Base-by-base conservation (phyloP, 2,113 vertebrate species). In the Varanus komodoensis region DNA sequence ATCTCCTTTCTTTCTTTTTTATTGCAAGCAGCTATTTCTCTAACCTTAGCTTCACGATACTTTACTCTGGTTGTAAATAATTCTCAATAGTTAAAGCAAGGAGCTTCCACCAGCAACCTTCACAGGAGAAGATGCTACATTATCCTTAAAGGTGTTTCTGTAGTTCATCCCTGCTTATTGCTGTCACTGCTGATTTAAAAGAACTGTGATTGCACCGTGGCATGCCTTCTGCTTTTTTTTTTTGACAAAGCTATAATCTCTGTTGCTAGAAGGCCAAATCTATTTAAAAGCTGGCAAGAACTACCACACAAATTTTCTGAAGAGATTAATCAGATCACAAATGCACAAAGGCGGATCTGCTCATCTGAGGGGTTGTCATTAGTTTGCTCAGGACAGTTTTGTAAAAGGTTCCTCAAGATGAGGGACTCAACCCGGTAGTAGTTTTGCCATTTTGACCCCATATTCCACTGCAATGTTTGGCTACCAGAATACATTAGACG, bases 1-100 rank as follows among this genome's bases (percentile, higher is more conserved):
- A 91, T 92, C 50, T 73, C 15, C 52, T 73, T 79, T 89, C 87
- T 54, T 89, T 89, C 34, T 85, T 86, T 89, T 75, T 34, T 75
- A 34, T 73, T 71, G 85, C 1, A 77, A 90, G 52, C 11, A 83
- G 71, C 75, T 85, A 82, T 94, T 92, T 89, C 89, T 83, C 54
- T 80, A 84, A 23, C 14, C 79, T 69, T 67, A 85, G 27, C 87
- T 88, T 71, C 17, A 64, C 82, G 79, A 57, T 48, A 89, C 64
- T 88, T 91, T 85, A 77, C 87, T 87, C 19, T 25, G 21, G 52
- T 23, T 74, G 84, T 87, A 88, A 87, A 73, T 87, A 82, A 44
- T 54, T 94, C 64, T 32, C 4, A 88, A 8, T 1, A 64, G 50
- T 81, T 71, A 64, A 54, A 75, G 64, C 0, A 21, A 91, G 1